These are phyloP conservation scores for Amphimallon solstitiale DNA, from an alignment of 2,888 invertebrate species.

Conservation along the genomic window DNA sequence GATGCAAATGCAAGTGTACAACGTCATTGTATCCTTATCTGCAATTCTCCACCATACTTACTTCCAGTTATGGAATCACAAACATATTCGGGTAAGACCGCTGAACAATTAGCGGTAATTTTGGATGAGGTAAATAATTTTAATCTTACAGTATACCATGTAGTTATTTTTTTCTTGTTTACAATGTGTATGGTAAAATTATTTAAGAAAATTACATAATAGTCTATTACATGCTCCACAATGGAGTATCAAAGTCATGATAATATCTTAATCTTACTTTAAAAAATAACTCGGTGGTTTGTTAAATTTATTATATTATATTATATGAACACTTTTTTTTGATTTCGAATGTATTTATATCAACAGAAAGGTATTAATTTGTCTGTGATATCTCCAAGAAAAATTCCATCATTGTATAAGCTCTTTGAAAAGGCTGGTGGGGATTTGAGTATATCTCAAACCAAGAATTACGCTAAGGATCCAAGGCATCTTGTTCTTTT, in stretches of 20 bases:
- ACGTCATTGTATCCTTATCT: slow-evolving; percentile 84
- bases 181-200: neutral
- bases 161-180: neutral
- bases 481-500: slow-evolving; percentile 82
- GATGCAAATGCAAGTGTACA: slow-evolving; percentile 66
- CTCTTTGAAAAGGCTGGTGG: slow-evolving; percentile 92
- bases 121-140: slow-evolving; percentile 73
- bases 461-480: slow-evolving; percentile 93
- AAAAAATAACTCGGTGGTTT: too few species aligned
- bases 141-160: neutral
- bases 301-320: too few species aligned
- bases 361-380: slow-evolving; percentile 81
- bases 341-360: too few species aligned
- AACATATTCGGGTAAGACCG: slow-evolving; percentile 77
- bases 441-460: slow-evolving; percentile 79
- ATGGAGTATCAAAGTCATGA: too few species aligned
- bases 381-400: slow-evolving; percentile 89
- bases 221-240: too few species aligned
- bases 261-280: too few species aligned
- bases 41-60: slow-evolving; percentile 93
- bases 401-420: slow-evolving; percentile 85
- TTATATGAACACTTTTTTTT: too few species aligned
- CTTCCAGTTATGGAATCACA: slow-evolving; percentile 82
- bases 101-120: slow-evolving; percentile 84
- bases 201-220: too few species aligned